Evolutionary conservation across 2,888 invertebrate genomes (phyloP).

Genomic region (Apodemia mormo): DNA sequence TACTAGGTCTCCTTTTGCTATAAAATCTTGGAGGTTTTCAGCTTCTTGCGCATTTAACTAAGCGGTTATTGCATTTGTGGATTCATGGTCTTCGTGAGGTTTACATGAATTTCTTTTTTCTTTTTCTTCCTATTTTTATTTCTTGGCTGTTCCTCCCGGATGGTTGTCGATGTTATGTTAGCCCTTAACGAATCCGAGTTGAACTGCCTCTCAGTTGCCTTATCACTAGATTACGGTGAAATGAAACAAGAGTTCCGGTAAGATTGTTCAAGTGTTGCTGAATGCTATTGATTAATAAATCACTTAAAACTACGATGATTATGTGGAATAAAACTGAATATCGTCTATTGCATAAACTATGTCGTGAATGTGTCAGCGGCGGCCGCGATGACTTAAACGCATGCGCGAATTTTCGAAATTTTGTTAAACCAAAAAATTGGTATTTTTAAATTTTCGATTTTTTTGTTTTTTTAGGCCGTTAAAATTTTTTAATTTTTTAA

Average conservation of each 20-base stretch:
- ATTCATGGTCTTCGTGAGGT: conserved; percentile 60
- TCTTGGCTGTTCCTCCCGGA: conserved; percentile 70
- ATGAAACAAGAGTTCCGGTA: conserved; percentile 67
- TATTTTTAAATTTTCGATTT: conserved; percentile 59
- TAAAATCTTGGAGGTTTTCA: conserved; percentile 70
- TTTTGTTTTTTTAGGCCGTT: conserved; percentile 56
- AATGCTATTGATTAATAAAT: conserved; percentile 66
- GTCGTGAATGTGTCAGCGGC: conserved; percentile 77
- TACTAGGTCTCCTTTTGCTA: conserved; percentile 72
- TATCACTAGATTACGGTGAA: conserved; percentile 75
- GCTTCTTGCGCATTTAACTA: conserved; percentile 77
- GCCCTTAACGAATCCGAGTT: conserved; percentile 76
- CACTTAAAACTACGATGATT: conserved; percentile 78
- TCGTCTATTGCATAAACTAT: conserved; percentile 79
- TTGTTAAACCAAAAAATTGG: conserved; percentile 59
- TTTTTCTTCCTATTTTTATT: conserved; percentile 49
- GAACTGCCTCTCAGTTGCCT: conserved; percentile 75
- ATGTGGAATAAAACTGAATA: conserved; percentile 70
- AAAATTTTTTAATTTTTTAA: conserved; percentile 43
- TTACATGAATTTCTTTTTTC: conserved; percentile 59
- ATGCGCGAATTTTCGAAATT: conserved; percentile 76
- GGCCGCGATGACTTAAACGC: conserved; percentile 63
- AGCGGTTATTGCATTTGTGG: conserved; percentile 60
- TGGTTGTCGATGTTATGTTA: conserved; percentile 67
- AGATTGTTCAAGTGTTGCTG: conserved; percentile 79